phyloP scores from a whole-genome alignment of 2,888 invertebrate species.

The Anthophora plumipes region DNA sequence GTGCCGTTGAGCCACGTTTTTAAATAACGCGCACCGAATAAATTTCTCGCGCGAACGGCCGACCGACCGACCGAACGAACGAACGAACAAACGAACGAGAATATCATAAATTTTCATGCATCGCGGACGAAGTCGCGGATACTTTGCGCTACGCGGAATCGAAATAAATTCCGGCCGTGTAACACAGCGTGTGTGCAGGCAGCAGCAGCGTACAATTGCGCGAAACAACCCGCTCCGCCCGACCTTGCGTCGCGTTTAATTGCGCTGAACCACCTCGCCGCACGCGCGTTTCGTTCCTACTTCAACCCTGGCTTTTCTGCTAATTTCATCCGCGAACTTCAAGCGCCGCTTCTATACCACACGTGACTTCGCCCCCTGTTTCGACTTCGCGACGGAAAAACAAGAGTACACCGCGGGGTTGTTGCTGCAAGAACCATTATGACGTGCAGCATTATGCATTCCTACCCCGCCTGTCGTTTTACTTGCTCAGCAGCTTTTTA shows the following conservation, averaged over 20 bases:
- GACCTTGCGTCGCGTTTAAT: constrained; percentile 22
- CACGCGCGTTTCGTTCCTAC: constrained; percentile 1
- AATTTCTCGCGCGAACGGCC: constrained; percentile 48
- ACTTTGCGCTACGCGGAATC: constrained; percentile 40
- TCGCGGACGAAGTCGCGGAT: constrained; percentile 35
- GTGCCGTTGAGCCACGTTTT: constrained; percentile 47
- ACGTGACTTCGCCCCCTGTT: constrained; percentile 3
- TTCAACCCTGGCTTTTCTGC: constrained; percentile 11
- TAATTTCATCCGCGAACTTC: constrained; percentile 42
- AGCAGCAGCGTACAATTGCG: constrained; percentile 1
- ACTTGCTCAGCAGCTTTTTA: neutral
- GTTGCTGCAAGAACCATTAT: constrained; percentile 7
- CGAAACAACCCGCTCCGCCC: constrained; percentile 9
- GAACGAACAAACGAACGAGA: constrained; percentile 35
- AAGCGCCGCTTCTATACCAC: neutral
- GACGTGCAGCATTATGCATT: neutral
- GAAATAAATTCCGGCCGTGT: constrained; percentile 44
- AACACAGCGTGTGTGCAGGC: neutral
- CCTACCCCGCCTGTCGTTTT: neutral
- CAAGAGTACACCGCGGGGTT: neutral
- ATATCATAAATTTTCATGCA: constrained; percentile 52
- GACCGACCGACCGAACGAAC: constrained; percentile 38
- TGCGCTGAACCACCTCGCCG: constrained; percentile 15
- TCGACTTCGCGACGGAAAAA: constrained; percentile 8
- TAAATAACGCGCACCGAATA: constrained; percentile 57